A percentile compares a stretch with the other conserved stretches of the same genome.
phyloP scores from a whole-genome alignment of 2,797 vertebrate species.

The Odontamblyopus lacepedii region DNA sequence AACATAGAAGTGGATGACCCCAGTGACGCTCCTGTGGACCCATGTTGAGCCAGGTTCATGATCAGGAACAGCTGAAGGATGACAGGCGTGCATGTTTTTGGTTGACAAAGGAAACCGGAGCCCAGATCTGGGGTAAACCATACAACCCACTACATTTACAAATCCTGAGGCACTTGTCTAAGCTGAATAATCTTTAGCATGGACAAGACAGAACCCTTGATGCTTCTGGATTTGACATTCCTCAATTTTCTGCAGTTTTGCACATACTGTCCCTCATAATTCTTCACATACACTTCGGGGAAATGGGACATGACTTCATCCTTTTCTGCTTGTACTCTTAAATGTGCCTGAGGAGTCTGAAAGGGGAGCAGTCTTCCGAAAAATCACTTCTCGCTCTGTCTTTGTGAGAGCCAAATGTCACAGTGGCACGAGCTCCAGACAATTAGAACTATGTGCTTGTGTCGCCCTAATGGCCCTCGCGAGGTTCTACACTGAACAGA shows the following conservation, averaged over 20 bases:
- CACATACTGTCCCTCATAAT: not conserved
- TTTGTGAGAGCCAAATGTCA: constrained; percentile 15
- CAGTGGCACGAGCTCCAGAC: constrained; percentile 11
- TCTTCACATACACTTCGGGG: not conserved
- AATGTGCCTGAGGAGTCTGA: constrained; percentile 23
- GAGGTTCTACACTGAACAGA: constrained; percentile 5
- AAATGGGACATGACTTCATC: constrained; percentile 24
- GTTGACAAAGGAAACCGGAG: too few relatives aligned
- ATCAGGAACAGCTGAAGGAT: not conserved
- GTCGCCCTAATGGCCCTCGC: constrained; percentile 17
- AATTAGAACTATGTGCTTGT: constrained; percentile 23
- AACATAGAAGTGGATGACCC: not conserved
- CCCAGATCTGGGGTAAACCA: too few relatives aligned
- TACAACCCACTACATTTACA: not conserved
- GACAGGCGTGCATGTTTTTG: too few relatives aligned
- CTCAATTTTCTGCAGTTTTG: constrained; percentile 6
- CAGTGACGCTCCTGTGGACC: not conserved
- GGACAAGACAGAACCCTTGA: not conserved
- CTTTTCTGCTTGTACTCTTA: constrained; percentile 22
- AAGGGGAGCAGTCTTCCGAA: constrained; percentile 12
- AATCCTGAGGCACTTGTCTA: not conserved
- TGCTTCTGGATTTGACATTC: not conserved
- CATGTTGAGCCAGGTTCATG: not conserved
- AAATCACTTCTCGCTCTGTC: constrained; percentile 10
- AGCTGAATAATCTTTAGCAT: not conserved